Base-by-base conservation (phyloP, 2,797 vertebrate species). In the Gymnocypris eckloni region DNA sequence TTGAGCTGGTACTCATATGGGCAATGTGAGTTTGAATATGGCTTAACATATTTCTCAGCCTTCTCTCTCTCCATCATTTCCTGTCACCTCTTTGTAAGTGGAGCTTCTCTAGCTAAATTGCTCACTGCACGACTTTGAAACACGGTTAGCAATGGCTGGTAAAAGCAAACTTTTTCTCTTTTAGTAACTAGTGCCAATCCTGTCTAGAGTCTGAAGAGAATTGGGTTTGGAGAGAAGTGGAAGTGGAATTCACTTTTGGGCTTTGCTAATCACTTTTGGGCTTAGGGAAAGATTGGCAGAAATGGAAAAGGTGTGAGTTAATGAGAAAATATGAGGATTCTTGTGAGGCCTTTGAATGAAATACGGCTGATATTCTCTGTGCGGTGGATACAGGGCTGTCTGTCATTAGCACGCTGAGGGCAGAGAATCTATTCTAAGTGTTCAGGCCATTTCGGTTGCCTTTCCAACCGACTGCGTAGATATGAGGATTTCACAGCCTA, bases 401-500 rank as follows among this genome's bases (percentile, higher is more conserved):
- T 93, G 93, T 96, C 95, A 95, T 93, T 90, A 89, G 89, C 88
- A 86, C 90, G 90, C 92, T 88, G 84, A 91, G 92, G 91, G 91
- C 90, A 90, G 89, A 90, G 91, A 94, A 94, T 93, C 92, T 93
- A 93, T 95, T 94, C 94, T 95, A 96, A 95, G 93, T 95, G 93
- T 93, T 88, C 91, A 90, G 92, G 89, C 93, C 92, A 94, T 95
- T 95, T 94, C 92, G 92, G 93, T 91, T 92, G 92, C 91, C 93
- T 95, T 95, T 95, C 94, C 94, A 92, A 94, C 90, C 91, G 94
- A 91, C 93, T 95, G 94, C 90, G 90, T 93, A 94, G 94, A 95
- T 95, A 95, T 95, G 94, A 94, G 95, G 95, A 95, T 95, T 95
- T 95, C 94, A 95, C 95, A 95, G 95, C 90, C 95, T 95, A 95